These are phyloP conservation scores for Oreochromis spilurus DNA, from an alignment of 2,113 vertebrate genomes.

Conservation along the genomic window DNA sequence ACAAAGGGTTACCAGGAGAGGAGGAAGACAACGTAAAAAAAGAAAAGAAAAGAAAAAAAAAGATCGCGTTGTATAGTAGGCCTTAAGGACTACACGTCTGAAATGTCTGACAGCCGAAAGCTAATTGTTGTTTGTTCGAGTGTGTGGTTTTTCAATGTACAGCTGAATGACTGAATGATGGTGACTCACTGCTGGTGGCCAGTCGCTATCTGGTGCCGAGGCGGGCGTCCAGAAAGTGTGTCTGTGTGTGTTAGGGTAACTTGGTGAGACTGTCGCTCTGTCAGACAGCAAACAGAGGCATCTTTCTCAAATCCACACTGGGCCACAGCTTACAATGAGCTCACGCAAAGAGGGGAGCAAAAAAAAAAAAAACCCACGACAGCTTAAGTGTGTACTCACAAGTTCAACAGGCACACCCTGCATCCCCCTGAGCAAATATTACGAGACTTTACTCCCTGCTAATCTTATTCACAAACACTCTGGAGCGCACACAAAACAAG, in stretches of 20 bases:
- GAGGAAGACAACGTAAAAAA: background rate
- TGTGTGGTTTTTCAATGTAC: slow-evolving; percentile 48
- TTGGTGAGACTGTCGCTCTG: slow-evolving; percentile 53
- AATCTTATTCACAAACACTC: slow-evolving; percentile 54
- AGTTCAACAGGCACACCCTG: slow-evolving; percentile 54
- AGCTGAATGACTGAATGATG: slow-evolving; percentile 46
- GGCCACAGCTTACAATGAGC: slow-evolving; percentile 56
- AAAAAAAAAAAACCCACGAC: background rate
- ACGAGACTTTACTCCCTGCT: slow-evolving; percentile 51
- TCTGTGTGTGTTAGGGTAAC: slow-evolving; percentile 34
- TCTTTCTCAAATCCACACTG: slow-evolving; percentile 59
- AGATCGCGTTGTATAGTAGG: background rate
- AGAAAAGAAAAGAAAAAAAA: background rate
- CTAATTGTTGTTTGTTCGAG: slow-evolving; percentile 60
- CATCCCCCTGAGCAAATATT: slow-evolving; percentile 48
- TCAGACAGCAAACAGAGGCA: slow-evolving; percentile 65
- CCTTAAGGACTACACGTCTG: background rate
- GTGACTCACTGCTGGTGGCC: slow-evolving; percentile 65
- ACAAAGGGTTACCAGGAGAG: background rate
- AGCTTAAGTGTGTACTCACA: slow-evolving; percentile 51
- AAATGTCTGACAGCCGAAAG: slow-evolving; percentile 7
- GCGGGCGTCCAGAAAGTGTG: slow-evolving; percentile 44
- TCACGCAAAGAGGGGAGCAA: slow-evolving; percentile 42
- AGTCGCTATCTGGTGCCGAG: slow-evolving; percentile 65
- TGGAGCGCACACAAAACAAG: slow-evolving; percentile 15